Percentiles rank a stretch among this genome's conserved stretches.
phyloP scores from a whole-genome alignment of 2,113 vertebrate genomes.

The Pelobates fuscus region DNA sequence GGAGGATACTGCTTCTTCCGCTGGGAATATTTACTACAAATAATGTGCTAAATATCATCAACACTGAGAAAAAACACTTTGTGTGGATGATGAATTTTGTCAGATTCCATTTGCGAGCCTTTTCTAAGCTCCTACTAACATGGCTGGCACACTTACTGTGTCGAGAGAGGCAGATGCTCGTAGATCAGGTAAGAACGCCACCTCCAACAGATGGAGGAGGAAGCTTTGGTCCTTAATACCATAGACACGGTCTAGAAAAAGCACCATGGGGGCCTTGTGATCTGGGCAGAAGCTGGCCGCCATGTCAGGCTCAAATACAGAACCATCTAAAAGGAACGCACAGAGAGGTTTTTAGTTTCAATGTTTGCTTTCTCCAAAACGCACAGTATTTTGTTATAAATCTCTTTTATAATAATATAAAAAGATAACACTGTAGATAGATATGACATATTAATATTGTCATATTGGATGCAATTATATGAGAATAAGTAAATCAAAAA shows the following conservation, averaged over 20 bases:
- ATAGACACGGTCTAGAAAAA: constrained; percentile 96
- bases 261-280: constrained; percentile 97
- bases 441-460: too few species aligned
- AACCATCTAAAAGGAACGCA: constrained; percentile 77
- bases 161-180: constrained; percentile 90
- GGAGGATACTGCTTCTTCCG: too few species aligned
- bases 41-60: too few species aligned
- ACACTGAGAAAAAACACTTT: too few species aligned
- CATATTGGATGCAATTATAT: too few species aligned
- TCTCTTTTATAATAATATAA: not conserved
- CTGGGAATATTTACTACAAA: too few species aligned
- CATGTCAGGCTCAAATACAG: constrained; percentile 91
- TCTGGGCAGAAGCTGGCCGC: constrained; percentile 94
- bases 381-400: not conserved
- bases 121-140: too few species aligned
- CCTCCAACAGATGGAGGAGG: constrained; percentile 91
- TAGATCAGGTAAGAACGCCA: constrained; percentile 95
- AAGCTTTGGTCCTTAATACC: constrained; percentile 94
- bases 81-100: too few species aligned
- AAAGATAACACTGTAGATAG: not conserved
- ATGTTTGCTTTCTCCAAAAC: not conserved
- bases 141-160: constrained; percentile 72
- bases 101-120: too few species aligned
- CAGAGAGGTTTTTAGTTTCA: not conserved
- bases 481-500: too few species aligned